Conservation (phyloP, 2,113 vertebrate genomes). For the Microtus pennsylvanicus region DNA sequence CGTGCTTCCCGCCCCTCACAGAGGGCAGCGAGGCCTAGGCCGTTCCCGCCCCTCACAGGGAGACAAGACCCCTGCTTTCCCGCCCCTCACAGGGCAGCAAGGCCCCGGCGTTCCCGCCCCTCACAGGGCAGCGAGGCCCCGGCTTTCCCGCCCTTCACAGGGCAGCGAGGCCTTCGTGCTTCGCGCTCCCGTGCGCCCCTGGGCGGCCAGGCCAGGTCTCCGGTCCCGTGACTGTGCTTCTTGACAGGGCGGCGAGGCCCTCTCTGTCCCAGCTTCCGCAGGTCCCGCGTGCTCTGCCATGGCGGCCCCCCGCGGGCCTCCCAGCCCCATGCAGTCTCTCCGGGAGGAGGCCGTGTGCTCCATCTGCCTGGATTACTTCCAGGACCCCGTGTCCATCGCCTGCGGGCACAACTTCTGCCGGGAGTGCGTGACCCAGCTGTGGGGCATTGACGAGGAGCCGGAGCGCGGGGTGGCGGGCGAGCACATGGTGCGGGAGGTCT, state of each 20-base stretch:
- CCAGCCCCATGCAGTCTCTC: conserved; percentile 86
- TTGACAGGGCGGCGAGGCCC: neutral
- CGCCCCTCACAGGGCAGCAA: neutral
- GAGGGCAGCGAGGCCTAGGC: neutral
- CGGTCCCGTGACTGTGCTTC: neutral
- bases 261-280: too few species aligned
- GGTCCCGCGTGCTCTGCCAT: neutral
- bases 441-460: conserved; percentile 57
- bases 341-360: conserved; percentile 85
- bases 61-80: too few species aligned
- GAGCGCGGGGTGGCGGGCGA: too few species aligned
- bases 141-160: accelerated
- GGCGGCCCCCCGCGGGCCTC: neutral
- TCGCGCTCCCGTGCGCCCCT: too few species aligned
- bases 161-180: neutral
- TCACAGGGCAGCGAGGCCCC: neutral
- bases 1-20: neutral
- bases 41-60: too few species aligned
- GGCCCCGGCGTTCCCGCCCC: neutral
- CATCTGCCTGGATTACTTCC: conserved; percentile 84
- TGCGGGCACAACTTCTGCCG: conserved; percentile 86
- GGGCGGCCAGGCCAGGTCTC: too few species aligned
- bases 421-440: conserved; percentile 82
- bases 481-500: neutral
- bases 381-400: conserved; percentile 82